phyloP scores from a whole-genome alignment of 2,888 invertebrate genomes.

The Cataglyphis rosenhaueri region DNA sequence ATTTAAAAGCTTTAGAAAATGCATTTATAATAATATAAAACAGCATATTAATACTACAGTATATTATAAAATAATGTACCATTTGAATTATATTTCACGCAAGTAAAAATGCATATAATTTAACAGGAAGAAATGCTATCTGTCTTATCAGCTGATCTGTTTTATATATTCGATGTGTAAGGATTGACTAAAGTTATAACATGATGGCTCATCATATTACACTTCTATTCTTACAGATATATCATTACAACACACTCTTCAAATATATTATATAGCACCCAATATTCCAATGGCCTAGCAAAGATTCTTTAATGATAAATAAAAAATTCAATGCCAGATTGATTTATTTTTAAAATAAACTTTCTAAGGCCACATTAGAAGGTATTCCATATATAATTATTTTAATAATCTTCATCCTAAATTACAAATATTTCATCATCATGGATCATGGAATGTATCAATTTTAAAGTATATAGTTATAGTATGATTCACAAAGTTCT shows the following conservation, averaged over 20 bases:
- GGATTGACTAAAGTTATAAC: conserved; percentile 3
- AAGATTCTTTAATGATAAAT: conserved; percentile 24
- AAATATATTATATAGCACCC: conserved; percentile 57
- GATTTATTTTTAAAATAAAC: conserved; percentile 64
- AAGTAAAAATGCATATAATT: conserved; percentile 5
- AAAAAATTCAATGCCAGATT: conserved; percentile 37
- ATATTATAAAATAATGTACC: conserved; percentile 24
- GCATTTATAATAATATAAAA: conserved; percentile 6
- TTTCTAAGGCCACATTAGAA: conserved; percentile 78
- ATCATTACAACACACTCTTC: conserved; percentile 11
- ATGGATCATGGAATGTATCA: conserved; percentile 44
- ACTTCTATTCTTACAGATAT: conserved; percentile 27
- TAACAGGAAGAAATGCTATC: background rate
- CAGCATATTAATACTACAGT: conserved; percentile 1
- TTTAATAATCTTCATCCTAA: conserved; percentile 56
- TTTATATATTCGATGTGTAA: conserved; percentile 6
- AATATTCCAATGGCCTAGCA: conserved; percentile 36
- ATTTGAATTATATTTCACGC: background rate
- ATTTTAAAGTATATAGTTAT: conserved; percentile 39
- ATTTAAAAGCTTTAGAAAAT: conserved; percentile 4
- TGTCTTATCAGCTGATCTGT: background rate
- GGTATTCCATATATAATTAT: conserved; percentile 64
- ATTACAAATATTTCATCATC: conserved; percentile 44
- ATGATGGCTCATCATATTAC: conserved; percentile 8
- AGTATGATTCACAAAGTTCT: conserved; percentile 30